Conservation (phyloP, 2,797 vertebrate species). For the Arnoldichthys spilopterus region DNA sequence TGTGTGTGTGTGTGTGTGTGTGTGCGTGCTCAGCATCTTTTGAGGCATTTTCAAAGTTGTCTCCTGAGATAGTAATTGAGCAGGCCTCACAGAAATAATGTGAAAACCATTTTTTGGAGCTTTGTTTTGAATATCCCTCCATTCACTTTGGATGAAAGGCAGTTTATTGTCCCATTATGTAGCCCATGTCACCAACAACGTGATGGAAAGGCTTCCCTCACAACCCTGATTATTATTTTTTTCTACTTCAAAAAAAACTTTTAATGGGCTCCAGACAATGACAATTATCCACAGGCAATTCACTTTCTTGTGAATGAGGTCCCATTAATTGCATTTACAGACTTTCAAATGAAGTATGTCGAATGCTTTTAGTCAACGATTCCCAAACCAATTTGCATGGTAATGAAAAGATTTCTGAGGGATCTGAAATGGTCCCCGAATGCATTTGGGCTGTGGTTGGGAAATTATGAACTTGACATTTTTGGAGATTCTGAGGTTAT, state of each 20-base stretch:
- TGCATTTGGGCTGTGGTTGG: conserved; percentile 44
- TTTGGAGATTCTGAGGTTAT: conserved; percentile 46
- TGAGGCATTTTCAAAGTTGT: conserved; percentile 70
- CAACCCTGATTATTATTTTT: conserved; percentile 65
- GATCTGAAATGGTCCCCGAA: conserved; percentile 68
- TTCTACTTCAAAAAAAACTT: conserved; percentile 59
- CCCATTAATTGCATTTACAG: conserved; percentile 81
- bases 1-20: background rate
- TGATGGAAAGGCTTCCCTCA: conserved; percentile 55
- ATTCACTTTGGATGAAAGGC: conserved; percentile 69
- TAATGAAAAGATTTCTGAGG: conserved; percentile 79
- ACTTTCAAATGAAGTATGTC: conserved; percentile 79
- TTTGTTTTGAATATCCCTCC: conserved; percentile 66
- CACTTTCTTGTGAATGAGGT: conserved; percentile 76
- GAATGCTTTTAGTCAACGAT: conserved; percentile 78
- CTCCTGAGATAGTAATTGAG: conserved; percentile 67
- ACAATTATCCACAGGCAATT: conserved; percentile 75
- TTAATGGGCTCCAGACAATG: conserved; percentile 73
- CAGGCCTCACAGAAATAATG: conserved; percentile 65
- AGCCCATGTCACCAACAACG: conserved; percentile 60
- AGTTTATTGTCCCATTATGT: conserved; percentile 76
- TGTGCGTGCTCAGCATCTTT: conserved; percentile 37
- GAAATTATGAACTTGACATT: conserved; percentile 52
- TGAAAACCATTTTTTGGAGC: conserved; percentile 67
- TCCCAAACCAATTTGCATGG: conserved; percentile 78